Percentiles rank a stretch among this genome's conserved stretches.
These are phyloP conservation scores for Eulemur rufifrons DNA, from an alignment of 2,113 vertebrate species.

Conservation along the genomic window DNA sequence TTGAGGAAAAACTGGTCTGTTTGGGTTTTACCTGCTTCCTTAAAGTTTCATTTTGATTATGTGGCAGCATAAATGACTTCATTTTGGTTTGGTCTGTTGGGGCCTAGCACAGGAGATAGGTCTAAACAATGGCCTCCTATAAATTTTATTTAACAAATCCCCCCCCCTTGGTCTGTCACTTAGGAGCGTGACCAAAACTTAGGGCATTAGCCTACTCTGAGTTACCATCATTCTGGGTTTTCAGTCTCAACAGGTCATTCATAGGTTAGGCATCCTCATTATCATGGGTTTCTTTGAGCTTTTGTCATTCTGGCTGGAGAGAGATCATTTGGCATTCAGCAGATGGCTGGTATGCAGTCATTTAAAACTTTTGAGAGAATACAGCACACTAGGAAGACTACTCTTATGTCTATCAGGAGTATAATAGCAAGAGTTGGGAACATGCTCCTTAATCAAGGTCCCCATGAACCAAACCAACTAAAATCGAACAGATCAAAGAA, in stretches of 20 bases:
- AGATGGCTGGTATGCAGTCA: neutral
- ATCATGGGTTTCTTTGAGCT: neutral
- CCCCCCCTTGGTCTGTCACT: neutral
- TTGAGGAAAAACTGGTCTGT: neutral
- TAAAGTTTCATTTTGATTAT: neutral
- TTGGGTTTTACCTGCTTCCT: neutral
- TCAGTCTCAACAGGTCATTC: neutral
- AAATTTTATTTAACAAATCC: neutral
- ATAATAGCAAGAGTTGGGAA: neutral
- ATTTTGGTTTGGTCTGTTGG: neutral
- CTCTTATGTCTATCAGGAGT: neutral
- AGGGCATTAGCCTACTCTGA: neutral
- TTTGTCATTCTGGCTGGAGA: neutral
- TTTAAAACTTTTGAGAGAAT: neutral
- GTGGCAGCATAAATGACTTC: neutral
- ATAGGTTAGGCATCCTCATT: neutral
- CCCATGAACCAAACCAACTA: neutral
- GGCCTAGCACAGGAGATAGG: neutral
- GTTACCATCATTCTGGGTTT: neutral
- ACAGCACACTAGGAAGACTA: neutral
- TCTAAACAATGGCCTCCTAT: neutral
- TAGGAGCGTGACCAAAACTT: neutral
- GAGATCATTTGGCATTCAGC: neutral
- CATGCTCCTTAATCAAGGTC: neutral
- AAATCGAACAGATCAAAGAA: neutral